phyloP scores from a whole-genome alignment of 2,113 vertebrate species.

The Otis tarda region DNA sequence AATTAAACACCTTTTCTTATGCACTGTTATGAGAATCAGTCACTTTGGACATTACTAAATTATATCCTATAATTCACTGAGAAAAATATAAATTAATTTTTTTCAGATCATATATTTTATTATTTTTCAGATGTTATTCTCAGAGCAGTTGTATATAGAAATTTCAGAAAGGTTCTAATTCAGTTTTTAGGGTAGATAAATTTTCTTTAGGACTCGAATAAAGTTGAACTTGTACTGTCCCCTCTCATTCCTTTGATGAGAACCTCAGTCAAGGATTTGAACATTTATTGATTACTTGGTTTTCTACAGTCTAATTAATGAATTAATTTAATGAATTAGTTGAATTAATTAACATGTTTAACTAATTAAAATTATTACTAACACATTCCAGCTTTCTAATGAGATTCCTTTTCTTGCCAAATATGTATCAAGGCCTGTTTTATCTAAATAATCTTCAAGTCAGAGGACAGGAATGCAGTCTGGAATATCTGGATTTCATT shows the following conservation, averaged over 20 bases:
- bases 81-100: background rate
- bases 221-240: background rate
- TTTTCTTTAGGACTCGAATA: background rate
- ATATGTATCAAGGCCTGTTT: background rate
- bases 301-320: constrained; percentile 3
- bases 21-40: background rate
- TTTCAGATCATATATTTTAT: background rate
- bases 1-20: background rate
- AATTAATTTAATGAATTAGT: constrained; percentile 5
- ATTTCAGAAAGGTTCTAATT: background rate
- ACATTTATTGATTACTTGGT: background rate
- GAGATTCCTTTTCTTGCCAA: background rate
- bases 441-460: background rate
- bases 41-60: background rate
- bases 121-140: background rate
- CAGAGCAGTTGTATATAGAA: background rate
- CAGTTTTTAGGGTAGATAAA: background rate
- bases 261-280: background rate
- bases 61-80: background rate
- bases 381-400: background rate
- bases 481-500: background rate
- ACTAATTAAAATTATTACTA: constrained; percentile 10
- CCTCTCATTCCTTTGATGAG: background rate
- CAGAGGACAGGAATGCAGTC: background rate
- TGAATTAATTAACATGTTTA: background rate